These are phyloP conservation scores for Lasiurus borealis DNA, from an alignment of 2,113 vertebrate genomes.

Conservation along the genomic window DNA sequence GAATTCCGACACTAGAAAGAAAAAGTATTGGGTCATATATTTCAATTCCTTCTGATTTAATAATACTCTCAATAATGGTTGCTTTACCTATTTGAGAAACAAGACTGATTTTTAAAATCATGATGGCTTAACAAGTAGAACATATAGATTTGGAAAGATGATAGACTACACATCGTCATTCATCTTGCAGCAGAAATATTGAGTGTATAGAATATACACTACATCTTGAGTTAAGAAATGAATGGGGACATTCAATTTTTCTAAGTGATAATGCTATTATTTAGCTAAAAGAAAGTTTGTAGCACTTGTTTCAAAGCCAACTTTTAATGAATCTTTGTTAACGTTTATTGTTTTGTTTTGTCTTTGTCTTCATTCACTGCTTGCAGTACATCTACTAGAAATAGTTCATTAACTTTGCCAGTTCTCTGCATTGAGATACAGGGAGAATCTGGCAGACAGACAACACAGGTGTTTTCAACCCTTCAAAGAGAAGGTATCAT, in stretches of 20 bases:
- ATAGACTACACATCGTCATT: neutral
- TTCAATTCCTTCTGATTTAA: neutral
- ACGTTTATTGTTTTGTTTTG: neutral
- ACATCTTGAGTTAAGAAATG: neutral
- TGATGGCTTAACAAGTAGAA: neutral
- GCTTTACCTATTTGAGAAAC: neutral
- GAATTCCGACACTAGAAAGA: neutral
- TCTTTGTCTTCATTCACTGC: neutral
- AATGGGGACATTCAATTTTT: neutral
- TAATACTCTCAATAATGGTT: neutral
- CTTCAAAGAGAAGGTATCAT: neutral
- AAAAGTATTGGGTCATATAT: neutral
- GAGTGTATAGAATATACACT: neutral
- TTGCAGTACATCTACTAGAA: neutral
- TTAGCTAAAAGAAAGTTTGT: neutral
- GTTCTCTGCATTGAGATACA: neutral
- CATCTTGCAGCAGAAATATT: neutral
- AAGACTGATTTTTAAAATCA: slow-evolving; percentile 24
- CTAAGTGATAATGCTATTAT: neutral
- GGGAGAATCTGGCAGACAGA: neutral
- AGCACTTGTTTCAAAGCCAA: neutral
- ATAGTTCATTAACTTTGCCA: slow-evolving; percentile 14
- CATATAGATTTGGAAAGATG: neutral
- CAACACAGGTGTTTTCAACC: neutral
- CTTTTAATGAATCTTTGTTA: slow-evolving; percentile 50